These are phyloP conservation scores for Trachops cirrhosus DNA, from an alignment of 2,797 vertebrate species.

Conservation along the genomic window DNA sequence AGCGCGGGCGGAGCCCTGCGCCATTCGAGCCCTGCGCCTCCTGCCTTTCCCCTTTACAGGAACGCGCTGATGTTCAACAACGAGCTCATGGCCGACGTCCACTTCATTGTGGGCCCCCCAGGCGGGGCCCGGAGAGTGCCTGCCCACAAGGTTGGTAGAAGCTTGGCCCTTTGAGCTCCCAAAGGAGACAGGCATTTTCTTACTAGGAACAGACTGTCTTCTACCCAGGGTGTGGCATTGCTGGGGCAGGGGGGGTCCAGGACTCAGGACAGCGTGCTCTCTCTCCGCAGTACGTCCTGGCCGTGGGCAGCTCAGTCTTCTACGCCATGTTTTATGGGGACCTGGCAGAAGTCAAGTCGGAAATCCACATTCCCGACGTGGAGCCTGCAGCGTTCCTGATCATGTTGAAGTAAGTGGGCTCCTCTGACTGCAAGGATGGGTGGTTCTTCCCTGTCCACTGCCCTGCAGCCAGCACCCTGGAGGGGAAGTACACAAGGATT, in stretches of 20 bases:
- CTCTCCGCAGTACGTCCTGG: conserved; percentile 93
- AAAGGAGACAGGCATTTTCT: background rate
- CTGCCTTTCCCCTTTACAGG: conserved; percentile 83
- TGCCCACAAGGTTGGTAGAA: conserved; percentile 93
- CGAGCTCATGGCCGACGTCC: conserved; percentile 99
- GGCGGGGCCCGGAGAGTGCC: conserved; percentile 92
- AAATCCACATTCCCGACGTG: conserved; percentile 99
- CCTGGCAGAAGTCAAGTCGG: conserved; percentile 94
- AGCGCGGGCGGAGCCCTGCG: background rate
- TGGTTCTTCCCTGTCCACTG: background rate
- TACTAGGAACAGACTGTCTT: background rate
- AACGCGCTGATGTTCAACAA: conserved; percentile 99
- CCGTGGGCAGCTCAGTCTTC: conserved; percentile 98
- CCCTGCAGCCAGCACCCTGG: background rate
- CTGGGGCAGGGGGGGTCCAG: background rate
- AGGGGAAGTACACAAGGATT: background rate
- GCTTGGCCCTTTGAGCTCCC: background rate
- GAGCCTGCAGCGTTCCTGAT: conserved; percentile 98
- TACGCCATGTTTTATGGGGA: conserved; percentile 99
- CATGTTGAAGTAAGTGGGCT: conserved; percentile 93
- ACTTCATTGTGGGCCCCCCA: conserved; percentile 94
- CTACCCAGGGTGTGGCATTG: background rate
- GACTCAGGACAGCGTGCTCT: background rate
- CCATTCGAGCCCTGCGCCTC: conserved; percentile 13
- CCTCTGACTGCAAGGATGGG: background rate